Percentiles rank a stretch among this genome's conserved stretches.
Conservation (phyloP, 2,888 invertebrate genomes). For the Orthosia incerta region DNA sequence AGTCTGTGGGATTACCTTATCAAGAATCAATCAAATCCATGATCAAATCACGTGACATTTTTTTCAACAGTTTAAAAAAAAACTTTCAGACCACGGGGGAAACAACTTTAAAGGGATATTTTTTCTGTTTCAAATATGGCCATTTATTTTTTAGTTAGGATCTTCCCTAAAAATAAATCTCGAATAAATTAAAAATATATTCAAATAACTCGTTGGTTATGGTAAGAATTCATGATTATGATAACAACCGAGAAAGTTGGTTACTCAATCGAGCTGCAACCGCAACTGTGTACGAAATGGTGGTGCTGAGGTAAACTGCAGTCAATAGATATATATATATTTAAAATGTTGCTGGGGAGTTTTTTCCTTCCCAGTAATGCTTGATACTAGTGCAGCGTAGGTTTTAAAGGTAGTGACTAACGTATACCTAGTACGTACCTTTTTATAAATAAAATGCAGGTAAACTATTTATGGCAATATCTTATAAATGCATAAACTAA, state of each 20-base stretch:
- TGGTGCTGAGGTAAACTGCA: constrained; percentile 35
- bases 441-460: too few species aligned
- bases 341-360: neutral
- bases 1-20: neutral
- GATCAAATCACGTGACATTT: neutral
- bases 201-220: constrained; percentile 31
- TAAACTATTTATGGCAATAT: too few species aligned
- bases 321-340: constrained; percentile 14
- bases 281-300: constrained; percentile 43
- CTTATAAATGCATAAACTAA: too few species aligned
- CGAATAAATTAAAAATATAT: neutral
- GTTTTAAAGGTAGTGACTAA: too few species aligned
- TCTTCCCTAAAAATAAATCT: neutral
- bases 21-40: neutral
- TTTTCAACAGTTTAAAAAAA: neutral
- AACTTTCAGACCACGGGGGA: too few species aligned
- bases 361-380: neutral
- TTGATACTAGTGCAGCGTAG: too few species aligned
- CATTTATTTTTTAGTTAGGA: neutral
- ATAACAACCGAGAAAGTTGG: constrained; percentile 51
- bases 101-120: neutral
- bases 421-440: too few species aligned
- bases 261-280: constrained; percentile 53
- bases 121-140: neutral
- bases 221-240: constrained; percentile 33